These are phyloP conservation scores for Abramis brama DNA, from an alignment of 2,113 vertebrate species.

Conservation along the genomic window DNA sequence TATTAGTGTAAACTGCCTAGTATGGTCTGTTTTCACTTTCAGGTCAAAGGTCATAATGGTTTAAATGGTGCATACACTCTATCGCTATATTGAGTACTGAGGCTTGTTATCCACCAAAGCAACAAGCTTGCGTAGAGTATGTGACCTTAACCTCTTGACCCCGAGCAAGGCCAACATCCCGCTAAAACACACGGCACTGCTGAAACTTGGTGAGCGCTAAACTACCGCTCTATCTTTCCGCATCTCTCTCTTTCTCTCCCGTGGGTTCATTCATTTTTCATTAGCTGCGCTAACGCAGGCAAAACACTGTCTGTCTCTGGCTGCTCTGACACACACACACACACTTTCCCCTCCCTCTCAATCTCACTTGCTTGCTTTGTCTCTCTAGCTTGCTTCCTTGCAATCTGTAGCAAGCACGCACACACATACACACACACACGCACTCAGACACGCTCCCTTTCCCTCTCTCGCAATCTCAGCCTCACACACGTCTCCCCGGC, in stretches of 20 bases:
- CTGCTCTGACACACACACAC: conserved; percentile 24
- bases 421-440: conserved; percentile 30
- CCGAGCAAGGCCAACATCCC: background rate
- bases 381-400: conserved; percentile 53
- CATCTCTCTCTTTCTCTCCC: conserved; percentile 23
- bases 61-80: background rate
- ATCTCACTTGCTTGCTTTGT: conserved; percentile 42
- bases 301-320: conserved; percentile 49
- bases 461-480: conserved; percentile 35
- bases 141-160: conserved; percentile 20
- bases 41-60: background rate
- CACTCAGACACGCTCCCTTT: conserved; percentile 42
- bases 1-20: background rate
- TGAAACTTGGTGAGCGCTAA: background rate
- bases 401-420: conserved; percentile 38
- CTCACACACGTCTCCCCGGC: conserved; percentile 43
- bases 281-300: conserved; percentile 61
- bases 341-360: conserved; percentile 40
- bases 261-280: conserved; percentile 61
- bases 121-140: background rate
- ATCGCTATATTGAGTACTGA: background rate
- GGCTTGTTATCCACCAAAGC: background rate
- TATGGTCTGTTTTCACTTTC: background rate
- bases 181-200: background rate
- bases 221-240: conserved; percentile 7